phyloP scores from a whole-genome alignment of 2,888 invertebrate genomes.

The Aphrophora alni region DNA sequence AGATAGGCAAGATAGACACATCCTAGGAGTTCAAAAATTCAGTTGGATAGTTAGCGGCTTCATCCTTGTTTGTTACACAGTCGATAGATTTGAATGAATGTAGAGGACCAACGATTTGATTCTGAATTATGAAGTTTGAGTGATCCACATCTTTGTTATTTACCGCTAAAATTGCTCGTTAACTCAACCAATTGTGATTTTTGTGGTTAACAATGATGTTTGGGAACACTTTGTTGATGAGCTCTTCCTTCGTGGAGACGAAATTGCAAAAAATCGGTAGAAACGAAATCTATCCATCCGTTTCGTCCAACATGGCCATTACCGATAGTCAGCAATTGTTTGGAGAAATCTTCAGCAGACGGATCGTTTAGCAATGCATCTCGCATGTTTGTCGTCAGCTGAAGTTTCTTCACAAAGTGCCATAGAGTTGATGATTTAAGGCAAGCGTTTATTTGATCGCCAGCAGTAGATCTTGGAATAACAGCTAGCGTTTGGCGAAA shows the following conservation, averaged over 20 bases:
- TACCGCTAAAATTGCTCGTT: constrained; percentile 53
- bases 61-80: constrained; percentile 45
- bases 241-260: constrained; percentile 45
- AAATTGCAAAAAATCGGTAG: constrained; percentile 54
- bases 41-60: constrained; percentile 42
- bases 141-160: constrained; percentile 54
- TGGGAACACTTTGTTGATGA: constrained; percentile 26
- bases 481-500: constrained; percentile 46
- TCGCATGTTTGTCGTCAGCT: constrained; percentile 35
- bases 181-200: constrained; percentile 42
- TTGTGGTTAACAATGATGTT: constrained; percentile 32
- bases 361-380: constrained; percentile 36
- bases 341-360: constrained; percentile 53
- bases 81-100: constrained; percentile 51
- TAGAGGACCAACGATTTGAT: constrained; percentile 47
- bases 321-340: constrained; percentile 55
- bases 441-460: constrained; percentile 43
- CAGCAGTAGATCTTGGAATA: constrained; percentile 43
- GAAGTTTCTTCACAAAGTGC: constrained; percentile 32
- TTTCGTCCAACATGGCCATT: constrained; percentile 53
- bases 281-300: constrained; percentile 54
- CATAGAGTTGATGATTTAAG: constrained; percentile 41
- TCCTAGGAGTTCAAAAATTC: no score
- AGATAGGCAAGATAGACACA: no score
- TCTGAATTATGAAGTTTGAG: constrained; percentile 52